Evolutionary conservation across 2,797 vertebrate genomes (phyloP).

Genomic region (Rallus crepitans): DNA sequence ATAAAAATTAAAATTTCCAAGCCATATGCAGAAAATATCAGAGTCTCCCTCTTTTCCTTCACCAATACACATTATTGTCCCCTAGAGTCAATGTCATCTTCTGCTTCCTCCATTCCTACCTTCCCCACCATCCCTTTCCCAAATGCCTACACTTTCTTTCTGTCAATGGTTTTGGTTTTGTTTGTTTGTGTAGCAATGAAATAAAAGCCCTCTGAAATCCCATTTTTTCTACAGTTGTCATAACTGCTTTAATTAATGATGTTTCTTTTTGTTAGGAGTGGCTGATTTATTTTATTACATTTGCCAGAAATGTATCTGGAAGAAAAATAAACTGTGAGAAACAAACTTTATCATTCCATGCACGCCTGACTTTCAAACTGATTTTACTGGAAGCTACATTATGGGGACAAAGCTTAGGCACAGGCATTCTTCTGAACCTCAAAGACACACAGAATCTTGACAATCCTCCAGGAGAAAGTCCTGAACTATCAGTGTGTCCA

Average conservation of each 20-base stretch:
- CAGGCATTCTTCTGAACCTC: constrained; percentile 3
- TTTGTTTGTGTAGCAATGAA: neutral
- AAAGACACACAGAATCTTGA: constrained; percentile 8
- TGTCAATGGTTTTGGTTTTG: neutral
- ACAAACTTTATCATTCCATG: neutral
- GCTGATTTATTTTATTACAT: constrained; percentile 44
- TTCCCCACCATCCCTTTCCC: neutral
- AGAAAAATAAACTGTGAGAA: constrained; percentile 36
- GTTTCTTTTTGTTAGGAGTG: neutral
- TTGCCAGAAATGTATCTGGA: constrained; percentile 22
- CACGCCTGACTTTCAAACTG: neutral
- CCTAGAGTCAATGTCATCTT: neutral
- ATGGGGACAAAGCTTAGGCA: constrained; percentile 1
- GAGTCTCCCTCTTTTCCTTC: neutral
- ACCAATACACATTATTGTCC: neutral
- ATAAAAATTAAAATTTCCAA: neutral
- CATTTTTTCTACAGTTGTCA: neutral
- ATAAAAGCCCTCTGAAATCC: neutral
- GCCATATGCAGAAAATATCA: neutral
- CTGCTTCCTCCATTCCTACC: neutral
- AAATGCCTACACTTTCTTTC: neutral
- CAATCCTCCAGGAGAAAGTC: constrained; percentile 30
- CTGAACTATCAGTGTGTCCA: neutral
- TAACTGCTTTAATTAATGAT: constrained; percentile 27
- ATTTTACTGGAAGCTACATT: constrained; percentile 55